Evolutionary conservation across 2,888 invertebrate genomes (phyloP), one percentile per base, ranked within the genome.

Genomic region (Nomada fucata): DNA sequence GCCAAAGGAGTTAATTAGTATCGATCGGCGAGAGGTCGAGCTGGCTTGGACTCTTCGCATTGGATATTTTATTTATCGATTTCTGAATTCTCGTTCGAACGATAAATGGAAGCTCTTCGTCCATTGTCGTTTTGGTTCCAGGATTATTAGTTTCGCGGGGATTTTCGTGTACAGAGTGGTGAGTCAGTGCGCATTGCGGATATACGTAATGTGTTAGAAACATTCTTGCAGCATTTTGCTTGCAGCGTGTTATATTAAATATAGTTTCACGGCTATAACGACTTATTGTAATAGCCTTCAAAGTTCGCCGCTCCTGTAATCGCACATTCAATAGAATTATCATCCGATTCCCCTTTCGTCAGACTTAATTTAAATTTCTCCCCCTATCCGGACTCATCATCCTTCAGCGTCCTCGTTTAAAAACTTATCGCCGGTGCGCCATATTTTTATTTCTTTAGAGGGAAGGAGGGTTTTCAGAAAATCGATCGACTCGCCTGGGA

Each of bases 1-100:
- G 1, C 15, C 15, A 5, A 42, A 59, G 10, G 10, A 15, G 60
- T 77, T 47, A 36, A 67, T 73, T 60, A 44, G 44, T n/a, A 57
- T 69, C 55, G 68, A 57, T 57, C 15, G 18, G 0, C 1, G 68
- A 1, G n/a, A 15, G n/a, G 7, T 44, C 13, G 20, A 42, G 52
- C 13, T 7, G 26, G 29, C 29, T 15, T n/a, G 20, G 11, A 15
- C 18, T 23, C 10, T 42, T 53, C 15, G 36, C 15, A 11, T 4
- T 53, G 7, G 23, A 68, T 11, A 47, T 53, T 68, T 68, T 67
- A 11, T 52, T 36, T 52, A 67, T 52, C n/a, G 29, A 20, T 15
- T 18, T n/a, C 26, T 18, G 36, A 36, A 36, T 36, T 36, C 5
- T 36, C 1, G 5, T 7, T 1, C 7, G 1, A 0, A 36, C 9